Evolutionary conservation across 2,888 invertebrate species (phyloP).

Genomic region (Escarpia spicata): DNA sequence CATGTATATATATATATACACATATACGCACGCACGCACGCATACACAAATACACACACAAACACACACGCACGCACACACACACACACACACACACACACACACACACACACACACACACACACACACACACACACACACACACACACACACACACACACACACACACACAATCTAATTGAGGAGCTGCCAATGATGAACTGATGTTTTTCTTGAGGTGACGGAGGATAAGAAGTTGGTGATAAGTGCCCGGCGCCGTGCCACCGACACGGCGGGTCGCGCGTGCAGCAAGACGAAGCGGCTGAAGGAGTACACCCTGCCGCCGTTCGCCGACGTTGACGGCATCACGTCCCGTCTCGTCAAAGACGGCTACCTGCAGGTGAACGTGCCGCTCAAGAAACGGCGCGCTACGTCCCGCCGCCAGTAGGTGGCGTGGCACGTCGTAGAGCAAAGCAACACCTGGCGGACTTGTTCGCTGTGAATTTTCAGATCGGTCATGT

Average conservation of each 20-base stretch:
- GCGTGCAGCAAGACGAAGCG: constrained; percentile 24
- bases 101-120: too few relatives aligned
- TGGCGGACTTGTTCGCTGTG: neutral
- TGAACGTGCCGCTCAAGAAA: constrained; percentile 40
- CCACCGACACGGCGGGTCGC: neutral
- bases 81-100: too few relatives aligned
- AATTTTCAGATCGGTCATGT: neutral
- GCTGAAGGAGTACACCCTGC: constrained; percentile 44
- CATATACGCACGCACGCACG: too few relatives aligned
- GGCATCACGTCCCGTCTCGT: constrained; percentile 35
- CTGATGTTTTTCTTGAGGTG: neutral
- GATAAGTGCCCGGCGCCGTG: constrained; percentile 28
- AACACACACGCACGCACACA: too few relatives aligned
- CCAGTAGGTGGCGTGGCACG: neutral
- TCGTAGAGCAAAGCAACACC: neutral
- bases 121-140: too few relatives aligned
- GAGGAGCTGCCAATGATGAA: too few relatives aligned
- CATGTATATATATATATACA: too few relatives aligned
- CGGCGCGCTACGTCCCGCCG: neutral
- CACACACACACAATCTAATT: too few relatives aligned
- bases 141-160: too few relatives aligned
- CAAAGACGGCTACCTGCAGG: constrained; percentile 40
- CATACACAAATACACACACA: too few relatives aligned
- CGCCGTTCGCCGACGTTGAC: constrained; percentile 37
- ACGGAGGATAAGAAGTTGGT: constrained; percentile 37